phyloP scores from a whole-genome alignment of 2,113 vertebrate species.

The Peromyscus maniculatus region DNA sequence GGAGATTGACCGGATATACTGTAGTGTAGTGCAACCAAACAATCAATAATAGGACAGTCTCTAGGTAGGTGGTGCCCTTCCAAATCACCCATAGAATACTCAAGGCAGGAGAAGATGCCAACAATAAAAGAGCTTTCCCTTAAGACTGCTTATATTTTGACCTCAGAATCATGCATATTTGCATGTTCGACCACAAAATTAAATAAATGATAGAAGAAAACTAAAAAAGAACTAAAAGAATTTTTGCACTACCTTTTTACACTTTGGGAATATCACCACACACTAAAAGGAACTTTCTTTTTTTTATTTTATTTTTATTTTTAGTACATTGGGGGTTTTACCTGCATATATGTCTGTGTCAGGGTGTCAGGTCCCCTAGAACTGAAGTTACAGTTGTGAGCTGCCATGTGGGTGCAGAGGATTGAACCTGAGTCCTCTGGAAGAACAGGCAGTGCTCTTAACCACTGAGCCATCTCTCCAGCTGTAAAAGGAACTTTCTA shows the following conservation, averaged over 20 bases:
- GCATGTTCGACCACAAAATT: constrained; percentile 3
- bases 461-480: too few relatives aligned
- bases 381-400: too few relatives aligned
- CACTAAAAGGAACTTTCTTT: constrained; percentile 26
- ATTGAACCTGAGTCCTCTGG: too few relatives aligned
- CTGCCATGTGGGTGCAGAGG: too few relatives aligned
- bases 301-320: neutral
- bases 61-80: neutral
- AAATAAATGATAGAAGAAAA: constrained; percentile 23
- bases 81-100: neutral
- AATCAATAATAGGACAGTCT: neutral
- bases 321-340: neutral
- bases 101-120: neutral
- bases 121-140: neutral
- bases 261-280: neutral
- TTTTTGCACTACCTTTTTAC: constrained; percentile 23
- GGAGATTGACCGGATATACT: neutral
- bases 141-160: constrained; percentile 6
- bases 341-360: too few relatives aligned
- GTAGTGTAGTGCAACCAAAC: neutral
- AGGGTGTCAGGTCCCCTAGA: too few relatives aligned
- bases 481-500: constrained; percentile 3
- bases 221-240: constrained; percentile 39
- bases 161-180: constrained; percentile 33
- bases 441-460: too few relatives aligned